Evolutionary conservation across 92 coral and sea anemone genomes (phyloP), one percentile per base, ranked within the genome.

Genomic region (Zoanthus gigantus): DNA sequence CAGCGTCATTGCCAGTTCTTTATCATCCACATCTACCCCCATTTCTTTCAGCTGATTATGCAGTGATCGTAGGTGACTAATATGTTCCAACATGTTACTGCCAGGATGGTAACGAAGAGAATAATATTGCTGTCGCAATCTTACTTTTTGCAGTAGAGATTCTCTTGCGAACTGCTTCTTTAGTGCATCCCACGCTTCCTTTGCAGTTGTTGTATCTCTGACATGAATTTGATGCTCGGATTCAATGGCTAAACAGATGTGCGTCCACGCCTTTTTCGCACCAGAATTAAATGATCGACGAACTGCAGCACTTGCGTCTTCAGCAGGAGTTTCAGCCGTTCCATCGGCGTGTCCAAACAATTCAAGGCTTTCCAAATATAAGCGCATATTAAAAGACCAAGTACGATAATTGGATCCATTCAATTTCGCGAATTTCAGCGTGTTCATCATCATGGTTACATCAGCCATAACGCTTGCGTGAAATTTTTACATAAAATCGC

Each of bases 121-220:
- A 72, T 84, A 84, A 53, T 72, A 84, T 45, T 84, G 88, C 17
- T 84, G 88, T 54, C 87, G 50, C 77, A 84, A 72, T 84, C 88
- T 84, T n/a, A 84, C 88, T 30, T 71, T 84, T 52, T 84, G 88
- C 72, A 84, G 52, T 37, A 84, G 50, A 6, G 88, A 84, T 45
- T 84, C 78, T 1, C 71, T 16, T 17, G 88, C 88, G 44, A 84
- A 84, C 65, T 84, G 88, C 17, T 46, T 83, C 57, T 67, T 83
- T 73, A 83, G 57, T 53, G 77, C 87, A 68, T 65, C 77, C 78
- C 77, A 83, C 11, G 87, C 87, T 74, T 83, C 78, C 34, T 83
- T 83, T 30, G 87, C 87, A 48, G 77, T 66, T 1, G 47, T 67
- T 10, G 87, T 83, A 57, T 83, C 73, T 50, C 78, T 83, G 52